Percentiles rank a stretch among this genome's conserved stretches.
These are phyloP conservation scores for Xylocopa sonorina DNA, from an alignment of 1,140 invertebrate genomes.

Conservation along the genomic window DNA sequence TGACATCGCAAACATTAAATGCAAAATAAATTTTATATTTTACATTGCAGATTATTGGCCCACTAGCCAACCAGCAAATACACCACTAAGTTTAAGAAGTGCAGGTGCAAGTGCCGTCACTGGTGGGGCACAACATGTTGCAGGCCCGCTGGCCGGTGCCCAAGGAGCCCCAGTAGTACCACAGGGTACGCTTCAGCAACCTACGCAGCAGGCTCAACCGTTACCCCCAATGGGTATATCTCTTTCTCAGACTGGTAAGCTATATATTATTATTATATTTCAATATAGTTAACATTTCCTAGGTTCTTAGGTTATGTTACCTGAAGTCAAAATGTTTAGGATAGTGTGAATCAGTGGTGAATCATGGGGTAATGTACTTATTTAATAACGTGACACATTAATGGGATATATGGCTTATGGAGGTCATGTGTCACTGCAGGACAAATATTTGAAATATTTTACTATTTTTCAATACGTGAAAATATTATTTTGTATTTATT, in stretches of 20 bases:
- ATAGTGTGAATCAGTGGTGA: no score
- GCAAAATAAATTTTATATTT: constrained; percentile 16
- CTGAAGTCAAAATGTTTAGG: no score
- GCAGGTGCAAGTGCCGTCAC: constrained; percentile 71
- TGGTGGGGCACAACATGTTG: constrained; percentile 74
- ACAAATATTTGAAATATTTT: no score
- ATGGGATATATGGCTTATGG: no score
- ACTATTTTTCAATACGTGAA: no score
- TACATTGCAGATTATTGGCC: constrained; percentile 48
- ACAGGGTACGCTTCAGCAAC: constrained; percentile 75
- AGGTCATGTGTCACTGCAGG: no score
- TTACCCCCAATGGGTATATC: constrained; percentile 73
- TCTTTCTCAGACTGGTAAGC: constrained; percentile 71
- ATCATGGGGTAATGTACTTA: no score
- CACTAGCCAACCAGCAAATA: constrained; percentile 34
- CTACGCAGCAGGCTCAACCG: constrained; percentile 71
- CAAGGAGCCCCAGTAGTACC: constrained; percentile 75
- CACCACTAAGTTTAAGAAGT: constrained; percentile 71
- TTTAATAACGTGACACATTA: no score
- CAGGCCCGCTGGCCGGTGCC: constrained; percentile 71
- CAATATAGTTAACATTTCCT: background rate
- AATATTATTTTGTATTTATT: no score
- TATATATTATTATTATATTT: background rate
- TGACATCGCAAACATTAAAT: background rate
- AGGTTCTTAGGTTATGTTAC: background rate